Conservation (phyloP, 2,797 vertebrate species). For the Pogonophryne albipinna region DNA sequence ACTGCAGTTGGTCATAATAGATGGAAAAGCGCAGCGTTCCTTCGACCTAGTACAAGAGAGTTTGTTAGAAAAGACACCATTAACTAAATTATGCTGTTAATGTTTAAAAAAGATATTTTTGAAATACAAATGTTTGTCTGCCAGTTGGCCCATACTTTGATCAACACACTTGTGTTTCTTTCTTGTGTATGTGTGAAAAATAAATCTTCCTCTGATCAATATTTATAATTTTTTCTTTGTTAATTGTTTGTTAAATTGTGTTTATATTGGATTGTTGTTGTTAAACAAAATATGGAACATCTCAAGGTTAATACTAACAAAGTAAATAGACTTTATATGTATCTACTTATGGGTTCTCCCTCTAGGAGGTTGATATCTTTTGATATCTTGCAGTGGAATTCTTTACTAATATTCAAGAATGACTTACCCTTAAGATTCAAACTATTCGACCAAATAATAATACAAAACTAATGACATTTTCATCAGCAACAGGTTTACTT, state of each 20-base stretch:
- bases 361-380: neutral
- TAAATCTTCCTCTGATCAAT: neutral
- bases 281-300: too few relatives aligned
- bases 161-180: neutral
- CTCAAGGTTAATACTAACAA: neutral
- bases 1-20: constrained; percentile 71
- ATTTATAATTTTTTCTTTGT: too few relatives aligned
- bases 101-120: too few relatives aligned
- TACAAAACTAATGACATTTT: neutral
- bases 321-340: neutral
- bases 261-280: too few relatives aligned
- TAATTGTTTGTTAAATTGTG: too few relatives aligned
- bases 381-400: neutral
- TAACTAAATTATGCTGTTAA: neutral
- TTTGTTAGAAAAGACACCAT: neutral
- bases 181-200: neutral
- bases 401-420: too few relatives aligned
- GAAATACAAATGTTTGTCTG: neutral
- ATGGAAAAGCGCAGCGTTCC: constrained; percentile 81
- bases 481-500: neutral
- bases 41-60: constrained; percentile 40
- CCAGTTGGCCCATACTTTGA: neutral
- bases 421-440: too few relatives aligned
- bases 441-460: neutral
- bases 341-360: neutral